Percentiles rank a stretch among this genome's conserved stretches.
Conservation (phyloP, 2,888 invertebrate genomes). For the Callosobruchus maculatus region DNA sequence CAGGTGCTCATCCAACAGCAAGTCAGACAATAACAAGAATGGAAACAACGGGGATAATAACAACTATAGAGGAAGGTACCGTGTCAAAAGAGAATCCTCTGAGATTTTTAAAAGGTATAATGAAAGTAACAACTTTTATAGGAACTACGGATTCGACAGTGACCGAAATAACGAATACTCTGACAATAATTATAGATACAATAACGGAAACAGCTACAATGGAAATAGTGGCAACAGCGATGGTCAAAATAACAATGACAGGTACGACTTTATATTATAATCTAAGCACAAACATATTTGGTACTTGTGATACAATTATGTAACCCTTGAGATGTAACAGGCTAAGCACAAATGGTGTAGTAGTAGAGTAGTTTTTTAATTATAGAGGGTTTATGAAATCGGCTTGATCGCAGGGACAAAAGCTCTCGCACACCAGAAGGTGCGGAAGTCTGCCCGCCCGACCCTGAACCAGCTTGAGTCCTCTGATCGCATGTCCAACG, state of each 20-base stretch:
- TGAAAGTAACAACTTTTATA: background rate
- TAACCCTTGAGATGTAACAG: too few relatives aligned
- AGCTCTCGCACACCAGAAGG: too few relatives aligned
- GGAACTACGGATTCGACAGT: constrained; percentile 3
- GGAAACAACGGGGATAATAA: constrained; percentile 4
- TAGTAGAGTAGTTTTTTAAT: too few relatives aligned
- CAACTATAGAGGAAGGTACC: constrained; percentile 3
- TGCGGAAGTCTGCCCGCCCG: too few relatives aligned
- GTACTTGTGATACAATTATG: too few relatives aligned
- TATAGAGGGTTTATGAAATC: too few relatives aligned
- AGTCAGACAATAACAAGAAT: background rate
- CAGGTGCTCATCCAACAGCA: background rate
- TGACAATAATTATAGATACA: constrained; percentile 6
- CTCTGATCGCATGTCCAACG: too few relatives aligned
- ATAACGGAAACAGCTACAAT: constrained; percentile 1
- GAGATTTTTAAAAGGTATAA: background rate
- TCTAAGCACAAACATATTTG: too few relatives aligned
- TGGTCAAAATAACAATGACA: constrained; percentile 12
- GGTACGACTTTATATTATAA: too few relatives aligned
- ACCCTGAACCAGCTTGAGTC: too few relatives aligned
- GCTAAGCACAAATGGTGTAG: too few relatives aligned
- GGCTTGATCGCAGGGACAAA: too few relatives aligned
- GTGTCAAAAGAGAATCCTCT: constrained; percentile 1
- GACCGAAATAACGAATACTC: constrained; percentile 7
- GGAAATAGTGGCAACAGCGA: constrained; percentile 14